These are phyloP conservation scores for Neopipo cinnamomea DNA, from an alignment of 2,113 vertebrate species.

Conservation along the genomic window DNA sequence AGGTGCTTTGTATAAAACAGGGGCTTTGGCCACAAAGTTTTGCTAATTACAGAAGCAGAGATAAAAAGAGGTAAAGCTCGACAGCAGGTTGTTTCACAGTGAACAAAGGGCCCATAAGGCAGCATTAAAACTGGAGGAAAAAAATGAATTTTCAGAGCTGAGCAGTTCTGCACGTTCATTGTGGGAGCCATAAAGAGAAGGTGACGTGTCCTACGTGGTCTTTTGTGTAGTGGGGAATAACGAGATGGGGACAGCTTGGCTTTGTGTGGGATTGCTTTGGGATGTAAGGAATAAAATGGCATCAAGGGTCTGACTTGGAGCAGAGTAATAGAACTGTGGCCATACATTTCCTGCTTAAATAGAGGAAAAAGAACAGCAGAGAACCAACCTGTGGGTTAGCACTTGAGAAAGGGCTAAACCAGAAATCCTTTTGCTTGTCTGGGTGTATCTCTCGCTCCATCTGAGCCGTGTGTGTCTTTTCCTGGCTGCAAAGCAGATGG, in stretches of 20 bases:
- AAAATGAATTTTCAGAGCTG: background rate
- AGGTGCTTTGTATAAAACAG: background rate
- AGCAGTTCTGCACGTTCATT: background rate
- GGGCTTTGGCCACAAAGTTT: background rate
- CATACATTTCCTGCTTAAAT: background rate
- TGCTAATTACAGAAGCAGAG: constrained; percentile 1
- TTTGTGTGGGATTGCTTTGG: background rate
- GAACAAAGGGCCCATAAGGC: background rate
- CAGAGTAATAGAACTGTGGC: background rate
- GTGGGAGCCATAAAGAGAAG: background rate
- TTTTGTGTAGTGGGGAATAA: background rate
- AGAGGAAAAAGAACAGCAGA: background rate
- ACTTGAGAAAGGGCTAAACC: background rate
- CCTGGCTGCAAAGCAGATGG: constrained; percentile 12
- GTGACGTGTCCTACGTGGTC: background rate
- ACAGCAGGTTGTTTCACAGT: background rate
- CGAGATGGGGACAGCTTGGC: rapidly evolving
- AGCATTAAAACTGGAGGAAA: background rate
- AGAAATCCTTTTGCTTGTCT: background rate
- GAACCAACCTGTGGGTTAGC: background rate
- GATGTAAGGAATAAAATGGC: background rate
- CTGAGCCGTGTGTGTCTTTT: background rate
- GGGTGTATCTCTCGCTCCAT: background rate
- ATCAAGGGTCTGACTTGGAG: background rate
- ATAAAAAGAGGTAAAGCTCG: background rate